These are phyloP conservation scores for Planococcus citri DNA, from an alignment of 1,140 invertebrate genomes.

Conservation along the genomic window DNA sequence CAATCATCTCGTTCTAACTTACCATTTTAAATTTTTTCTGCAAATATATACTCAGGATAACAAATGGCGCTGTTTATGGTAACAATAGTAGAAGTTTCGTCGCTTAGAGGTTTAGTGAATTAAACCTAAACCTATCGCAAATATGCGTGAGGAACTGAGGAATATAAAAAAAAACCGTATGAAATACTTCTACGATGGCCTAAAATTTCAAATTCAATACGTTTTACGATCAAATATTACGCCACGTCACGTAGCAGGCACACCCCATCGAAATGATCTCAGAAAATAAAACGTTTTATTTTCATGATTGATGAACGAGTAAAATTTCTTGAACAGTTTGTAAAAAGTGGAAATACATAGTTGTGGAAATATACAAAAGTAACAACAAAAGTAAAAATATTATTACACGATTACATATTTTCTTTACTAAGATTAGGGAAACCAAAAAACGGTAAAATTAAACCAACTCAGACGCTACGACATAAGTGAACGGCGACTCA, in stretches of 20 bases:
- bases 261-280: conserved; percentile 7
- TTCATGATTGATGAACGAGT: neutral
- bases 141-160: neutral
- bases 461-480: conserved; percentile 5
- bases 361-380: neutral
- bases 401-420: neutral
- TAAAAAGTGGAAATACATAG: neutral
- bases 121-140: neutral
- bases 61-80: neutral
- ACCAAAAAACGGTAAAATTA: neutral
- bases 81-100: neutral
- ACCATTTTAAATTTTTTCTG: conserved; percentile 10
- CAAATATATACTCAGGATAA: neutral
- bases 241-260: conserved; percentile 17
- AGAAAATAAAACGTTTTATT: neutral
- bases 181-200: neutral
- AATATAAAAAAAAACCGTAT: neutral
- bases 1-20: conserved; percentile 8
- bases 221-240: neutral
- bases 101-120: neutral
- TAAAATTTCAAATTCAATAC: neutral
- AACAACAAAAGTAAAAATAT: neutral
- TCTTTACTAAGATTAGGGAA: neutral
- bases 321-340: neutral
- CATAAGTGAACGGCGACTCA: neutral